phyloP scores from a whole-genome alignment of 2,888 invertebrate genomes.

The Latrodectus elegans region DNA sequence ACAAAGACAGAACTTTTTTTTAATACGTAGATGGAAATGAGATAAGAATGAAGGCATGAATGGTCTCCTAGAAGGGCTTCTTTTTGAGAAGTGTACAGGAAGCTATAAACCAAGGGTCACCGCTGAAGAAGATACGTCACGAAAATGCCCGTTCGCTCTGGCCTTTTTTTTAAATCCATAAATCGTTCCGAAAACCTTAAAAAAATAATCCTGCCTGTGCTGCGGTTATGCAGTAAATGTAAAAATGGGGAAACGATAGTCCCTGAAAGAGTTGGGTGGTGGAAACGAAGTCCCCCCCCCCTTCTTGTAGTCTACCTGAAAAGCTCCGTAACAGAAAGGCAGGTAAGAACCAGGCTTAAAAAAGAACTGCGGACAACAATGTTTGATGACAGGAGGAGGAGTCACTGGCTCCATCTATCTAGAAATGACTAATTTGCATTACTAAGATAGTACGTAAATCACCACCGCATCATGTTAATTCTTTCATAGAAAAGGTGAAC shows the following conservation, averaged over 20 bases:
- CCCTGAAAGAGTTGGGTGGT: slow-evolving; percentile 33
- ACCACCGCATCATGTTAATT: slow-evolving; percentile 44
- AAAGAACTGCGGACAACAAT: slow-evolving; percentile 23
- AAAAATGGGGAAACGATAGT: slow-evolving; percentile 45
- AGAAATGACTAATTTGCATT: slow-evolving; percentile 63
- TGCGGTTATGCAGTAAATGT: slow-evolving; percentile 48
- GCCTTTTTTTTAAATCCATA: slow-evolving; percentile 17
- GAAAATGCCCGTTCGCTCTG: background rate
- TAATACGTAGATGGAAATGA: slow-evolving; percentile 62
- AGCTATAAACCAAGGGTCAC: slow-evolving; percentile 61
- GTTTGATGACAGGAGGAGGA: slow-evolving; percentile 44
- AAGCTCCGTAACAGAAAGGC: slow-evolving; percentile 18
- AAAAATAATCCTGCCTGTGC: slow-evolving; percentile 37
- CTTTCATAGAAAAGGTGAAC: slow-evolving; percentile 16
- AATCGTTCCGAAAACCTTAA: slow-evolving; percentile 34
- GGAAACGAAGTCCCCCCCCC: background rate
- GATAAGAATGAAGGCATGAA: slow-evolving; percentile 53
- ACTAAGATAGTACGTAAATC: slow-evolving; percentile 67
- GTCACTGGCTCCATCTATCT: slow-evolving; percentile 33
- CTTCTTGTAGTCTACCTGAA: slow-evolving; percentile 24
- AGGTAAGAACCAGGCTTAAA: slow-evolving; percentile 32
- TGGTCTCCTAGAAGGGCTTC: slow-evolving; percentile 18
- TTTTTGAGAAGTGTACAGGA: slow-evolving; percentile 64
- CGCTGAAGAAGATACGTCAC: slow-evolving; percentile 59
- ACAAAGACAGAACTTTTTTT: slow-evolving; percentile 60